Conservation (phyloP, 2,888 invertebrate species). For the Patella caerulea region DNA sequence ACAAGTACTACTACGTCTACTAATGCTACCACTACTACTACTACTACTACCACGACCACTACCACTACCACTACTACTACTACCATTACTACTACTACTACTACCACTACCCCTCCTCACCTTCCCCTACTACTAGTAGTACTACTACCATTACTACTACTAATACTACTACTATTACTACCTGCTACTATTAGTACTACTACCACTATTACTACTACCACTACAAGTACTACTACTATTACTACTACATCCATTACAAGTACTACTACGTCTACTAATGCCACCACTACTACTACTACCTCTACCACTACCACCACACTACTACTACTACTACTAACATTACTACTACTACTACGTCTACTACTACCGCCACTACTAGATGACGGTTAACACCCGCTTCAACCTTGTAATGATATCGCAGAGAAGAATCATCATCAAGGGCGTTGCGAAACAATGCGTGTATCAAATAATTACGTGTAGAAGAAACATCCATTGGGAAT, state of each 20-base stretch:
- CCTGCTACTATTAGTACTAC: slow-evolving; percentile 23
- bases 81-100: background rate
- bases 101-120: too few species aligned
- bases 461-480: too few species aligned
- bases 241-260: slow-evolving; percentile 13
- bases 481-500: too few species aligned
- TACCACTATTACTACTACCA: slow-evolving; percentile 19
- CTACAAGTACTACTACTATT: slow-evolving; percentile 12
- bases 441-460: too few species aligned
- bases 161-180: slow-evolving; percentile 10
- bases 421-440: too few species aligned
- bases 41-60: slow-evolving; percentile 6
- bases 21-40: too few species aligned
- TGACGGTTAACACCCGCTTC: too few species aligned
- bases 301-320: slow-evolving; percentile 20
- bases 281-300: slow-evolving; percentile 22
- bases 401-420: too few species aligned
- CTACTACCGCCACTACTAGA: too few species aligned
- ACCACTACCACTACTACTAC: slow-evolving; percentile 27
- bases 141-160: slow-evolving; percentile 14
- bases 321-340: slow-evolving; percentile 22
- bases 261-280: slow-evolving; percentile 15
- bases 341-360: too few species aligned
- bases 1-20: background rate
- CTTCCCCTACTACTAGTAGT: too few species aligned